These are phyloP conservation scores for Lasiurus cinereus DNA, from an alignment of 2,113 vertebrate genomes.

Conservation along the genomic window DNA sequence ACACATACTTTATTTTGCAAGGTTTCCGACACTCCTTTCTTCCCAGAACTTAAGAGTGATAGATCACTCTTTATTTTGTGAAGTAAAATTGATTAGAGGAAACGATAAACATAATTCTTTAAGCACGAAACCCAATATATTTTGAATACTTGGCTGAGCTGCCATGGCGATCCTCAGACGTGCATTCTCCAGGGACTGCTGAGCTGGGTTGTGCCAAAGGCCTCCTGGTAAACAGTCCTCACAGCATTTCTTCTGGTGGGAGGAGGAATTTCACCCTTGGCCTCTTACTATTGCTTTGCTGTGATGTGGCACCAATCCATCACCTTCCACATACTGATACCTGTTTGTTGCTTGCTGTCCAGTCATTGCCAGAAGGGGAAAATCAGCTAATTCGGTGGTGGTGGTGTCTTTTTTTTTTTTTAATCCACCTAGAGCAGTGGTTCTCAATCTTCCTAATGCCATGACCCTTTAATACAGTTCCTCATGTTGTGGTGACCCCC, in stretches of 20 bases:
- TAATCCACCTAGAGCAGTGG: neutral
- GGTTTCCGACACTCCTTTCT: slow-evolving; percentile 69
- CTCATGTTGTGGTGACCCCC: too few species aligned
- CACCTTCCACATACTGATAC: slow-evolving; percentile 14
- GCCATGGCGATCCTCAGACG: neutral
- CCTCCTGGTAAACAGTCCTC: neutral
- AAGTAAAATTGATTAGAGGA: slow-evolving; percentile 79
- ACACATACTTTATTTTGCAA: slow-evolving; percentile 67
- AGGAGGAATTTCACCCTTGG: slow-evolving; percentile 53
- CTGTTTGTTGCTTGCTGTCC: neutral
- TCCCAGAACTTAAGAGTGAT: slow-evolving; percentile 70
- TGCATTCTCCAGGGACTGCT: neutral
- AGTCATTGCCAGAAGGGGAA: neutral
- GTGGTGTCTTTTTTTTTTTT: neutral
- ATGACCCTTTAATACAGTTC: too few species aligned
- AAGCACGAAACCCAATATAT: slow-evolving; percentile 69
- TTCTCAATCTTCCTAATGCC: too few species aligned
- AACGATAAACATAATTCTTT: slow-evolving; percentile 81
- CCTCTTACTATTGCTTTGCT: slow-evolving; percentile 53
- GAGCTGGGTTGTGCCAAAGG: neutral
- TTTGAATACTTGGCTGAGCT: slow-evolving; percentile 65
- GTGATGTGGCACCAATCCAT: slow-evolving; percentile 46
- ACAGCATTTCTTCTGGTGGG: neutral
- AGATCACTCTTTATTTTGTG: slow-evolving; percentile 75
- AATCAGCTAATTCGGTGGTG: neutral